Base-by-base conservation (phyloP, 2,888 invertebrate genomes). In the Galeruca laticollis region DNA sequence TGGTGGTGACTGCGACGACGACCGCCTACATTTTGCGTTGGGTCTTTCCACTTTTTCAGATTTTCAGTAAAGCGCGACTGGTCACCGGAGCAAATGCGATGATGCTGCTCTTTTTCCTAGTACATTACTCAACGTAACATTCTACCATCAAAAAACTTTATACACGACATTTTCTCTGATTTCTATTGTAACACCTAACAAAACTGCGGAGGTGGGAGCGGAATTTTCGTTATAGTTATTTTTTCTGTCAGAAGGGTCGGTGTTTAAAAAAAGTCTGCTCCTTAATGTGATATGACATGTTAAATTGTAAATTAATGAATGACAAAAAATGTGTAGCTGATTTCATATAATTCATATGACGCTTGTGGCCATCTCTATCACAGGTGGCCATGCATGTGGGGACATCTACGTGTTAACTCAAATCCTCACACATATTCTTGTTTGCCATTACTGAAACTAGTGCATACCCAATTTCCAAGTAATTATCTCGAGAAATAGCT, bases 51-150 rank as follows among this genome's bases (percentile, higher is more conserved):
- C 20, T 49, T 40, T 66, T 60, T 51, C 66, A 59, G 33, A 35
- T 40, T 66, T 60, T 51, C 66, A 59, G 33, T n/a, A 43, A 35
- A 21, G 11, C 52, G 35, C 51, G 51, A 64, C 20, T 54, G 60
- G 47, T 21, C 33, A n/a, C 20, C 33, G 9, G 8, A 33, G 31
- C 35, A 31, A n/a, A 31, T 57, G 35, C 56, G 56, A 57, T 56
- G 56, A 65, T 64, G 64, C 40, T 56, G 64, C 57, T 54, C 57
- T 65, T 65, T 62, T 65, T 65, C 65, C 40, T n/a, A 10, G 57
- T 57, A 65, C 10, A 43, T 31, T 31, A 54, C 18, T 54, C 31
- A 31, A 15, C n/a, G 35, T 35, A 35, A 18, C 35, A 9, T 52
- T 51, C n/a, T 26, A 37, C 59, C 18, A 59, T 47, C 26, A 56